These are phyloP conservation scores for Oryzias celebensis DNA, from an alignment of 2,113 vertebrate species.

Conservation along the genomic window DNA sequence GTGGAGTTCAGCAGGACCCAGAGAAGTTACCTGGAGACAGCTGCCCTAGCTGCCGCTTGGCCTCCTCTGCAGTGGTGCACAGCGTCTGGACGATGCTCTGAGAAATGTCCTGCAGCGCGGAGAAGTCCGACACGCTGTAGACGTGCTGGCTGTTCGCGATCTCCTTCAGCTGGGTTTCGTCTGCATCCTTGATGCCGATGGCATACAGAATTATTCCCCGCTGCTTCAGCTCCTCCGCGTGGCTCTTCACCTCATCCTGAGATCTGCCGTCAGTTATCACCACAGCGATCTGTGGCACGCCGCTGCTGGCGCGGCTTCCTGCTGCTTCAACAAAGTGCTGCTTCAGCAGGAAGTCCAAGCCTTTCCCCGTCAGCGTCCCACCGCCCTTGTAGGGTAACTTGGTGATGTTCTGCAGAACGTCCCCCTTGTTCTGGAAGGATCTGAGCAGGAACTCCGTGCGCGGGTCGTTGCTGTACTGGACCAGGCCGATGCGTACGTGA, in stretches of 20 bases:
- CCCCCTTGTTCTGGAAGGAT: conserved; percentile 70
- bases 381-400: conserved; percentile 81
- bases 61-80: conserved; percentile 75
- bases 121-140: conserved; percentile 68
- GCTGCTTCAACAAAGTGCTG: conserved; percentile 81
- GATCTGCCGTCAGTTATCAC: conserved; percentile 67
- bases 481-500: conserved; percentile 85
- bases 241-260: conserved; percentile 59
- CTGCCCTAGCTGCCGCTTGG: conserved; percentile 49
- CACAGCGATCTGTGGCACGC: conserved; percentile 58
- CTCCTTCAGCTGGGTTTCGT: conserved; percentile 72
- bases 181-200: conserved; percentile 83
- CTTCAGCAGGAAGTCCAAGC: conserved; percentile 82
- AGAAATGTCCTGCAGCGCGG: conserved; percentile 72
- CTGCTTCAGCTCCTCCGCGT: conserved; percentile 73
- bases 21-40: conserved; percentile 48
- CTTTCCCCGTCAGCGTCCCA: conserved; percentile 80
- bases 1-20: not conserved
- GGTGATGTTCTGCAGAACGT: conserved; percentile 80
- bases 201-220: conserved; percentile 80
- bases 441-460: conserved; percentile 88
- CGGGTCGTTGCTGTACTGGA: conserved; percentile 84
- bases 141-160: conserved; percentile 69
- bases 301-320: conserved; percentile 81
- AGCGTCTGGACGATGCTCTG: conserved; percentile 72